Base-by-base conservation (phyloP, 2,113 vertebrate genomes). In the Prunella fulvescens region DNA sequence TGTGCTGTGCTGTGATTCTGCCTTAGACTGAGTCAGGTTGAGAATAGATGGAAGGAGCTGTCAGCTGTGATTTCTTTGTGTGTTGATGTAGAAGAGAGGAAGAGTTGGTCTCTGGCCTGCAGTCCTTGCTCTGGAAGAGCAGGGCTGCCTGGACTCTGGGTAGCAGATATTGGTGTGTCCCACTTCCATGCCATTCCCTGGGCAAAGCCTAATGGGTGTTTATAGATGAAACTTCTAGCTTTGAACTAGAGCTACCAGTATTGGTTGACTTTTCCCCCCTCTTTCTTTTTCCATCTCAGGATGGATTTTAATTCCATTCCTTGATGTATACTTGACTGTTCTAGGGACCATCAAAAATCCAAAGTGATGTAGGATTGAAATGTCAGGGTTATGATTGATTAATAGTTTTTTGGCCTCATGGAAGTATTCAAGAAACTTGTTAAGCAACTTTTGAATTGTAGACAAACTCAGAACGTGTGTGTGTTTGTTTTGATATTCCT, bases 281-380 rank as follows among this genome's bases (percentile, higher is more conserved):
- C 33, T 82, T 87, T 66, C 14, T 73, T 76, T 90, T 91, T 44
- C 64, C 19, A 26, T 88, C 44, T 94, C 26, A 64, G 47, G 29
- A 73, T 88, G 64, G 51, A 28, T 51, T 94, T 95, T 81, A 86
- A 58, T 94, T 86, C n/a, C 47, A 71, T 93, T 94, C 56, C 31
- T 90, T 67, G 42, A 50, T 58, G 47, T 88, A 40, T 83, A 77
- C 25, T 54, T 93, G 71, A 58, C 15, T 80, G 29, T 73, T 88
- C 58, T 81, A 82, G 85, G 92, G 85, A 93, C 94, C 92, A 91
- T 91, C 12, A 85, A 81, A 90, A 91, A 83, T 86, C 69, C 60
- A 53, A 81, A 58, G 60, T 81, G 89, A 61, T 47, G 33, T 78
- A 85, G 69, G 61, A 64, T 65, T 50, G 76, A 81, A 86, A 48